These are phyloP conservation scores for Hyles euphorbiae DNA, from an alignment of 1,140 invertebrate genomes.

Conservation along the genomic window DNA sequence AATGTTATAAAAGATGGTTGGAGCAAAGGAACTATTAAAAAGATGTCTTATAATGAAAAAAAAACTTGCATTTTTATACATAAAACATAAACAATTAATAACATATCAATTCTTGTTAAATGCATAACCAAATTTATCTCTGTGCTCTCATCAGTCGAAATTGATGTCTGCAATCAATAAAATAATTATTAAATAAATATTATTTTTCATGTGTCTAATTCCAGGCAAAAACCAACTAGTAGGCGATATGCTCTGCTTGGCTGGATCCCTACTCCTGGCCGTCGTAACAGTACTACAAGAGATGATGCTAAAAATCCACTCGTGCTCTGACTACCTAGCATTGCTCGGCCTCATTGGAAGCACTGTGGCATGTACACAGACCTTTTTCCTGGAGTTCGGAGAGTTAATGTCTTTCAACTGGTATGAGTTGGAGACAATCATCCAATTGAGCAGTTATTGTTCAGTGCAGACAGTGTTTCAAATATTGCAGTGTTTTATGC, in stretches of 20 bases:
- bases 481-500: constrained; percentile 84
- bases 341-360: constrained; percentile 90
- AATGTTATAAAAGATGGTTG: too few relatives aligned
- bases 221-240: constrained; percentile 86
- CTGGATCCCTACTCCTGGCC: constrained; percentile 88
- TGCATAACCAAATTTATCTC: too few relatives aligned
- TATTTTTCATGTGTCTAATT: constrained; percentile 32
- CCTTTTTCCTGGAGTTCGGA: constrained; percentile 73
- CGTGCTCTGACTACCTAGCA: constrained; percentile 89
- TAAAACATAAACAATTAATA: too few relatives aligned
- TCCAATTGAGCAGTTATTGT: constrained; percentile 63
- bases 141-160: too few relatives aligned
- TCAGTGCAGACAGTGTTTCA: constrained; percentile 85
- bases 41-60: too few relatives aligned
- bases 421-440: constrained; percentile 67
- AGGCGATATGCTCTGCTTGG: constrained; percentile 89
- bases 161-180: too few relatives aligned
- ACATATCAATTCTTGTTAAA: too few relatives aligned
- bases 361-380: constrained; percentile 86
- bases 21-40: too few relatives aligned
- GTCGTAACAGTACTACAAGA: constrained; percentile 90
- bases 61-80: too few relatives aligned
- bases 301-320: constrained; percentile 86
- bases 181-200: too few relatives aligned
- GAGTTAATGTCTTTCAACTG: constrained; percentile 77